Conservation (phyloP, 2,888 invertebrate genomes). For the Mimumesa dahlbomi region DNA sequence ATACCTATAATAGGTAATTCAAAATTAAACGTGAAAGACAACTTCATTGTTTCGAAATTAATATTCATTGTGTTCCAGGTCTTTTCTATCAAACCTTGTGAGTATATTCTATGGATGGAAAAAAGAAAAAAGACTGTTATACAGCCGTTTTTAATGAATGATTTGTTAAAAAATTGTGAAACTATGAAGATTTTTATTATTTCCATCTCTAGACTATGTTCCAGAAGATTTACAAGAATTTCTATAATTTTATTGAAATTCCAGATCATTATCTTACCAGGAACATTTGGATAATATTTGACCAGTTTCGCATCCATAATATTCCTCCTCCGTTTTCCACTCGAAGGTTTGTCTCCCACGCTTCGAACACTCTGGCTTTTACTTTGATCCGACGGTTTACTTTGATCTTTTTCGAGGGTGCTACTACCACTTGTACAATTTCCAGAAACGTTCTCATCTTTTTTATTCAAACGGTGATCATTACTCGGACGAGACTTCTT, state of each 20-base stretch:
- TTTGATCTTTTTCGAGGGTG: constrained; percentile 2
- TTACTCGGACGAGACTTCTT: neutral
- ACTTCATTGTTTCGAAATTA: no score
- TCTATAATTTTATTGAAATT: neutral
- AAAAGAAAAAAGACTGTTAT: no score
- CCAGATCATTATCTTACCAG: constrained; percentile 61
- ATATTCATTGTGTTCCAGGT: no score
- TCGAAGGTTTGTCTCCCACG: neutral
- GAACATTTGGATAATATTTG: constrained; percentile 70
- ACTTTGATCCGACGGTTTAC: no score
- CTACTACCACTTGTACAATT: constrained; percentile 10
- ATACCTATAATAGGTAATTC: constrained; percentile 74
- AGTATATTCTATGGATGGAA: no score
- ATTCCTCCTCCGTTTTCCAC: constrained; percentile 23
- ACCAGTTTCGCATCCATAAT: constrained; percentile 38
- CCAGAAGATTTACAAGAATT: no score
- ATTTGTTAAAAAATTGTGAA: constrained; percentile 3
- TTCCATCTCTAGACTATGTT: no score
- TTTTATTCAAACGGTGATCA: constrained; percentile 9
- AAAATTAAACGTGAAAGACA: no score
- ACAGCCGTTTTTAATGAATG: no score
- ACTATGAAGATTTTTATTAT: no score
- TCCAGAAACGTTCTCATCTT: constrained; percentile 10
- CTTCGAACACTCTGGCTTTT: constrained; percentile 15
- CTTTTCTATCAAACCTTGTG: no score